These are phyloP conservation scores for Drosophila kanekoi DNA, from an alignment of 2,888 invertebrate species.

Conservation along the genomic window DNA sequence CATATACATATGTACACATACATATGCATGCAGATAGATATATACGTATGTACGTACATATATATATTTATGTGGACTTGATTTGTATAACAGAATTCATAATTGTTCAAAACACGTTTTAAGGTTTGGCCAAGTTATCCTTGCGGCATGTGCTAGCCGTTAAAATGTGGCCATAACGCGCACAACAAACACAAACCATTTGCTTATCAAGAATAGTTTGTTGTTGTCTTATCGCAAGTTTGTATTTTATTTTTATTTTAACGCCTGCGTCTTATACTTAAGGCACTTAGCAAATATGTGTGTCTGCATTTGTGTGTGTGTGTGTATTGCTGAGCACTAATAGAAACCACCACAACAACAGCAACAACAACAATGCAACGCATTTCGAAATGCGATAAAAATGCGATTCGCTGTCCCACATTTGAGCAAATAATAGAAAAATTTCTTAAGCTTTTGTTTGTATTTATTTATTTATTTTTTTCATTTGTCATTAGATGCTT, in stretches of 20 bases:
- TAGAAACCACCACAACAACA: constrained; percentile 6
- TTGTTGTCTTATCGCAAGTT: constrained; percentile 67
- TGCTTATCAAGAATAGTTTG: constrained; percentile 57
- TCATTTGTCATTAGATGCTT: constrained; percentile 47
- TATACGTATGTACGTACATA: not conserved
- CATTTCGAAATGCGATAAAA: constrained; percentile 67
- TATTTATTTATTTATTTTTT: constrained; percentile 22
- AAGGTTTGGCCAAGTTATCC: constrained; percentile 10
- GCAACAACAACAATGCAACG: constrained; percentile 32
- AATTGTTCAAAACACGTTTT: too few relatives aligned
- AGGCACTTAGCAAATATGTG: constrained; percentile 48
- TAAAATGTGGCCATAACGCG: constrained; percentile 10
- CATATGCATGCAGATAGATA: not conserved
- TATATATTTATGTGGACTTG: too few relatives aligned
- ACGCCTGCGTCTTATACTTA: constrained; percentile 55
- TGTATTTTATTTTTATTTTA: constrained; percentile 43
- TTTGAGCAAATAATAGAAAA: constrained; percentile 58
- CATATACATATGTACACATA: not conserved
- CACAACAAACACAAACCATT: constrained; percentile 8
- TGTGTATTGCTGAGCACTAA: constrained; percentile 3
- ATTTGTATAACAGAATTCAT: too few relatives aligned
- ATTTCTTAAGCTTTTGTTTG: constrained; percentile 56
- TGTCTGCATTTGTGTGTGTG: constrained; percentile 1
- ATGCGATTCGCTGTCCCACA: constrained; percentile 64
- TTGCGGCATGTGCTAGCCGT: constrained; percentile 28